Evolutionary conservation across 2,797 vertebrate species (phyloP).

Genomic region (Sparidentex hasta): DNA sequence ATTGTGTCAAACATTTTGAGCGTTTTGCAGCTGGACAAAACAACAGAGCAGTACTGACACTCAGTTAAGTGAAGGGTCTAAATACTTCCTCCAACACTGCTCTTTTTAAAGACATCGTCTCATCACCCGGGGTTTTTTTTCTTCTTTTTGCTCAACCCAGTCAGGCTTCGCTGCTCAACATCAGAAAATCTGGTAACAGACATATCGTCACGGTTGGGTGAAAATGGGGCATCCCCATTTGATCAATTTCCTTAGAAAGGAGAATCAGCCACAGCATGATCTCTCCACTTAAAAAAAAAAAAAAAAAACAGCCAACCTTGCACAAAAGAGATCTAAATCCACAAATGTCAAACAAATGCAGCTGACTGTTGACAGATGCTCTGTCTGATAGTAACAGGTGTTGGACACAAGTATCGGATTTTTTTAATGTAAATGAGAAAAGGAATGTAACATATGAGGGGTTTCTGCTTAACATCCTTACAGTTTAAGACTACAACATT

Average conservation of each 20-base stretch:
- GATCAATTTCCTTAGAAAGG: neutral
- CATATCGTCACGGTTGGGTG: neutral
- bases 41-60: neutral
- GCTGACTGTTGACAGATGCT: neutral
- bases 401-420: slow-evolving; percentile 8
- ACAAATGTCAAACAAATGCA: slow-evolving; percentile 13
- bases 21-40: neutral
- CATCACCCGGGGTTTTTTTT: slow-evolving; percentile 12
- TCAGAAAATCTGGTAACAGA: slow-evolving; percentile 71
- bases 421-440: neutral
- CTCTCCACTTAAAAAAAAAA: neutral
- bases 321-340: neutral
- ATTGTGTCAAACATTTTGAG: neutral
- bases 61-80: too few species aligned
- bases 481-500: neutral
- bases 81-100: neutral
- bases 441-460: neutral
- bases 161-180: slow-evolving; percentile 64
- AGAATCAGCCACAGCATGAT: neutral
- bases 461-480: neutral
- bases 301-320: neutral
- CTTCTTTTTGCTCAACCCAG: neutral
- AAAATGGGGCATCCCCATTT: neutral
- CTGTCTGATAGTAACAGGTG: slow-evolving; percentile 13
- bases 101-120: neutral